phyloP scores from a whole-genome alignment of 2,888 invertebrate genomes.

The Aleiodes leptofemur region DNA sequence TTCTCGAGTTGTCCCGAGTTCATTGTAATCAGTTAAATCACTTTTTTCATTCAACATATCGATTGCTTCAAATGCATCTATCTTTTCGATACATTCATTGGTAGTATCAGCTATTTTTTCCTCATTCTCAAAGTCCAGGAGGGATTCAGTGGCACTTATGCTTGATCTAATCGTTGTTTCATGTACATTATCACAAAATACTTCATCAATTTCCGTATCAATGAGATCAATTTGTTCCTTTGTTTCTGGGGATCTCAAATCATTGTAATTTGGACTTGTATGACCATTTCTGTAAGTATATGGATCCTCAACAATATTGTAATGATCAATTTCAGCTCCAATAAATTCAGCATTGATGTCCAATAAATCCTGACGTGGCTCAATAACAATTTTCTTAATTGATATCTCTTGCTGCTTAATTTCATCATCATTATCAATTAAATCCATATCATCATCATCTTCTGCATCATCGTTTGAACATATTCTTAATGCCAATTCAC shows the following conservation, averaged over 20 bases:
- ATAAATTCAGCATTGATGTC: slow-evolving; percentile 69
- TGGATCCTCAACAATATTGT: slow-evolving; percentile 63
- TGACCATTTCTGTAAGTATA: slow-evolving; percentile 67
- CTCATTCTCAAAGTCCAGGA: not conserved
- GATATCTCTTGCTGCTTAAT: slow-evolving; percentile 61
- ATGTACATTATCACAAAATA: slow-evolving; percentile 21
- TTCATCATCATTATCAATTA: slow-evolving; percentile 43
- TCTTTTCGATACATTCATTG: not conserved
- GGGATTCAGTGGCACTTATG: slow-evolving; percentile 4
- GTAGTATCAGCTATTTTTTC: not conserved
- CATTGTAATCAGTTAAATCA: not conserved
- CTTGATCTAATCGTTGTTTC: slow-evolving; percentile 18
- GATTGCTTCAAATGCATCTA: not conserved
- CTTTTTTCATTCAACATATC: slow-evolving; percentile 10
- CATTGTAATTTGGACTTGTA: slow-evolving; percentile 48
- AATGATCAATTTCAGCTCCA: slow-evolving; percentile 66
- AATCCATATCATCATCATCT: not conserved
- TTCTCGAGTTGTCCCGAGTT: too few relatives aligned
- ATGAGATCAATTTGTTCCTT: not conserved
- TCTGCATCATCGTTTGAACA: slow-evolving; percentile 58
- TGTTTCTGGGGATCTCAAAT: slow-evolving; percentile 44
- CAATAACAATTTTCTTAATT: slow-evolving; percentile 65
- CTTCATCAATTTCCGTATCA: slow-evolving; percentile 1
- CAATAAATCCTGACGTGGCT: slow-evolving; percentile 57
- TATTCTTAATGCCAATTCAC: slow-evolving; percentile 70